Base-by-base conservation (phyloP, 1,140 invertebrate species). In the Chironomus tepperi region DNA sequence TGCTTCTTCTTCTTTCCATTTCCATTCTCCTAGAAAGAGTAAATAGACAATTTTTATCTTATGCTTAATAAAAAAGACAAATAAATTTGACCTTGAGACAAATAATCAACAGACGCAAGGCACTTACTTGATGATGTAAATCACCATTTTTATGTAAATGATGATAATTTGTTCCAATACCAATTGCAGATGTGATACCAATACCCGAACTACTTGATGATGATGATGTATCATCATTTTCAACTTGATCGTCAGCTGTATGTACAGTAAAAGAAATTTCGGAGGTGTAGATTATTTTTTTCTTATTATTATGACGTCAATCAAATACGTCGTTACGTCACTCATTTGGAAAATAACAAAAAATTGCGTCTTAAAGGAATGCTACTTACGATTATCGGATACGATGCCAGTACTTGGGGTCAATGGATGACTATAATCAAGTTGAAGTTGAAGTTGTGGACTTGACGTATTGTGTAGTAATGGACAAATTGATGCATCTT, bases 401-500 rank as follows among this genome's bases (percentile, higher is more conserved):
- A 34, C 24, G 74, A 79, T 81, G 19, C 80, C 73, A 79, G 75
- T 79, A 80, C 79, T 74, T 73, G 82, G 76, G 74, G 83, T 83
- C 19, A 85, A 74, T 74, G 86, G 84, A 78, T 87, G 84, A 7
- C 84, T 81, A 73, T 85, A 80, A 72, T 81, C 80, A 16, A 82
- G 81, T 19, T 84, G 83, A 15, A 57, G 12, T 57, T 57, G 47
- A 5, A 70, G 18, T 7, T 83, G 84, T 5, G 84, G 84, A 34
- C 83, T 83, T 0, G 83, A 84, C 43, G 83, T 86, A 24, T 75
- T 77, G 0, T 78, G 78, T 12, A 87, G 81, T 43, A 87, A 77
- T 1, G 85, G 86, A 76, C 85, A 87, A 42, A 83, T 86, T 15
- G 86, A 87, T 9, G 83, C 82, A 43, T 85, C 84, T 77, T 86